Evolutionary conservation across 2,113 vertebrate genomes (phyloP), one percentile per base, ranked within the genome.

Genomic region (Tragelaphus imberbis): DNA sequence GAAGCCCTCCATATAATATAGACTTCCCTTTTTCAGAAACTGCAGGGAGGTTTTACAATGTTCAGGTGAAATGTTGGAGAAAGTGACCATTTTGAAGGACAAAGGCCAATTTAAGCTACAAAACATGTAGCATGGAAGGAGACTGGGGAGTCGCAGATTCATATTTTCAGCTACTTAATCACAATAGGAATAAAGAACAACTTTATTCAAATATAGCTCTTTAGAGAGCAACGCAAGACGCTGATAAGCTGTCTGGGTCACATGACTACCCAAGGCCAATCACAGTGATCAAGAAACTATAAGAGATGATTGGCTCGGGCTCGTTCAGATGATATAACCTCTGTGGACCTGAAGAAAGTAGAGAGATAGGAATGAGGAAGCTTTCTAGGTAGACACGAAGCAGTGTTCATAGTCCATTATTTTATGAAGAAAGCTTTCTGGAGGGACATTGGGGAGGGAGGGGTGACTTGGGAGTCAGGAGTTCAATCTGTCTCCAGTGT

Each of bases 401-500:
- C 28, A 28, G 17, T 0, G 2, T 71, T 27, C 61, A 16, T 8
- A 71, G 30, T 47, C 25, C 36, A 3, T 47, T 14, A 7, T 56
- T 77, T 61, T 59, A 59, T 75, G 16, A 75, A 80, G 58, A 47
- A 81, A 27, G 25, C 14, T 65, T 68, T 82, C 13, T 28, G 33
- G 81, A 71, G 19, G 21, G 40, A 71, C 7, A 0, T 1, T 77
- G 90, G 49, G 59, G 25, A 86, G 59, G 55, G 65, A 56, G 21
- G 59, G 21, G 59, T n/a, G 49, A 59, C 40, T 59, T 75, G 27
- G 7, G 55, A n/a, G 36, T 65, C 28, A 65, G 58, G n/a, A 81
- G 15, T 55, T 47, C 33, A n/a, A 1, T 1, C 13, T 15, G n/a
- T n/a, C 49, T 47, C 44, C 3, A 36, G 4, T 2, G 1, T 36